Evolutionary conservation across 2,797 vertebrate species (phyloP), one percentile per base, ranked within the genome.

Genomic region (Coccyzus lansbergi): DNA sequence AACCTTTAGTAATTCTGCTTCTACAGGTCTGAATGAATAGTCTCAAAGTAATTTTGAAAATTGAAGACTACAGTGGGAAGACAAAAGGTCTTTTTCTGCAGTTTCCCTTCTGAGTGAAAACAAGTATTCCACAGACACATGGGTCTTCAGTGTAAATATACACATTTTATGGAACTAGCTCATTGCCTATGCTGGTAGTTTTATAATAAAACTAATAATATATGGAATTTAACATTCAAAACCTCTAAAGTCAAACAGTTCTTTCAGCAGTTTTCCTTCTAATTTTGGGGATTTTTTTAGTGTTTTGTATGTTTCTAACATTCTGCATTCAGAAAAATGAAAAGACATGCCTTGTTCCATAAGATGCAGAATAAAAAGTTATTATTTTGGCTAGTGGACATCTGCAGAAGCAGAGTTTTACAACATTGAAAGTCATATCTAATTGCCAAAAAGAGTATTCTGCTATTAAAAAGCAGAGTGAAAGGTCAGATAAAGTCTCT

Each of bases 201-300:
- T 85, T 52, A 28, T 48, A 2, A 40, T 19, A 19, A 82, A 29
- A 49, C 8, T 75, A 33, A n/a, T 13, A 60, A 17, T 42, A 58
- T 25, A 28, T 9, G 12, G 21, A 34, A 33, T 49, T 65, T 42
- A 55, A 53, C 4, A 52, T 22, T 6, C 17, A 42, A 38, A 70
- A 15, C 3, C 11, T 55, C 24, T 67, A 17, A 21, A 88, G 10
- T 29, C 12, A 56, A 59, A 48, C 14, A 1, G 44, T 56, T 71
- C 15, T 34, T 42, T 69, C 11, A 19, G 9, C 42, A 28, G 42
- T 21, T 42, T 46, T 82, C 15, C 24, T 65, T 34, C n/a, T 58
- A 60, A 5, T 4, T 28, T 69, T 48, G 9, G 1, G 1, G 1
- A 3, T 29, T 49, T 55, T 46, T 56, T 40, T 7, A 6, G 19